These are phyloP conservation scores for Drymonia ruficornis DNA, from an alignment of 2,888 invertebrate species.

Conservation along the genomic window DNA sequence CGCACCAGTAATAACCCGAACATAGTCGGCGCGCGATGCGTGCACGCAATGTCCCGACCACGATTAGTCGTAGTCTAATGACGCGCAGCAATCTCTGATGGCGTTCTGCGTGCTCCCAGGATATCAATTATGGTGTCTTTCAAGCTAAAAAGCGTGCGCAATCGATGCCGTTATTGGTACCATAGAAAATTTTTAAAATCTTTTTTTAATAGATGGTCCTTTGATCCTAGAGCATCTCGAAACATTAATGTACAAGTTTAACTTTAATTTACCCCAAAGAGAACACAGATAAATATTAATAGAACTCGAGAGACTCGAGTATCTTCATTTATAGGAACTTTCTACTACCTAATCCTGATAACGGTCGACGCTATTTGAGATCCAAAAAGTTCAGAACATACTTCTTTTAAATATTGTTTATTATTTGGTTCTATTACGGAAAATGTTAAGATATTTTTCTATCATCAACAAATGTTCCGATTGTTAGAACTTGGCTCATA, in stretches of 20 bases:
- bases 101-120: conserved; percentile 46
- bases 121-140: conserved; percentile 45
- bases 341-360: no score
- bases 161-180: conserved; percentile 32
- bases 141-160: conserved; percentile 32
- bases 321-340: no score
- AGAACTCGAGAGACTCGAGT: no score
- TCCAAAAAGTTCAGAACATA: no score
- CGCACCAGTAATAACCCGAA: conserved; percentile 16
- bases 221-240: neutral
- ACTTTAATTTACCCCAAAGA: no score
- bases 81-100: conserved; percentile 49
- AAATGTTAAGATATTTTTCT: neutral
- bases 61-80: conserved; percentile 44
- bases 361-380: no score
- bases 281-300: no score
- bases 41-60: conserved; percentile 29
- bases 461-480: neutral
- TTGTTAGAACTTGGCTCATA: neutral
- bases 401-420: no score
- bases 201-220: conserved; percentile 7
- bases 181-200: conserved; percentile 19
- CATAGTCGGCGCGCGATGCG: conserved; percentile 30
- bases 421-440: no score
- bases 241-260: neutral